Conservation (phyloP, 1,140 invertebrate genomes). For the Dendrolimus punctatus region DNA sequence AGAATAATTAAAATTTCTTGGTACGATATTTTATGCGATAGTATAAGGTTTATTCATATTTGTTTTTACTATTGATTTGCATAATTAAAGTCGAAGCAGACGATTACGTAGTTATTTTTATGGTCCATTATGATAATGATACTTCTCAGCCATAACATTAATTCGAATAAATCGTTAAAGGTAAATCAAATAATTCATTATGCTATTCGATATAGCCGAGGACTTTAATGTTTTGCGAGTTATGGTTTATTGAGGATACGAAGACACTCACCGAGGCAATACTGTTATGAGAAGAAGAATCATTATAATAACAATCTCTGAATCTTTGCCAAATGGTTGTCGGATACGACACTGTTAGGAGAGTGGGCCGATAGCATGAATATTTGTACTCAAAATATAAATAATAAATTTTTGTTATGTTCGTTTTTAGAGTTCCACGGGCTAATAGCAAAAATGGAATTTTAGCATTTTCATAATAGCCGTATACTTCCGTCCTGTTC, state of each 20-base stretch:
- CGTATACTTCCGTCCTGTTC: too few species aligned
- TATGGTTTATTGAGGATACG: constrained; percentile 47
- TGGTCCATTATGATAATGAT: constrained; percentile 1
- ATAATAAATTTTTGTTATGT: constrained; percentile 22
- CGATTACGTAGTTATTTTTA: constrained; percentile 7
- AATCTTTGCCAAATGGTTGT: constrained; percentile 54
- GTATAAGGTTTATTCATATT: constrained; percentile 10
- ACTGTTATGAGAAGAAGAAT: constrained; percentile 57
- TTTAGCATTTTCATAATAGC: too few species aligned
- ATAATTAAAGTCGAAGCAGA: background rate
- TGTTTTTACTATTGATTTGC: constrained; percentile 4
- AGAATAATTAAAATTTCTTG: constrained; percentile 66
- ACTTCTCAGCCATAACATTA: too few species aligned
- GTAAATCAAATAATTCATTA: constrained; percentile 37
- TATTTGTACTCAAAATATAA: constrained; percentile 39
- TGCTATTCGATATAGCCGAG: constrained; percentile 24
- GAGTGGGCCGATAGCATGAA: constrained; percentile 31
- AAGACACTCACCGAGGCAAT: constrained; percentile 54
- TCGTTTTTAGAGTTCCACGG: constrained; percentile 6
- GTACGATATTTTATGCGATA: constrained; percentile 32
- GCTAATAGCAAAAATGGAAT: too few species aligned
- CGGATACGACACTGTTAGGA: constrained; percentile 21
- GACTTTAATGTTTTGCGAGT: constrained; percentile 53
- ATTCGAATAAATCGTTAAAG: too few species aligned
- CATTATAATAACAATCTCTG: constrained; percentile 63